These are phyloP conservation scores for Cotesia typhae DNA, from an alignment of 1,140 invertebrate genomes.

Conservation along the genomic window DNA sequence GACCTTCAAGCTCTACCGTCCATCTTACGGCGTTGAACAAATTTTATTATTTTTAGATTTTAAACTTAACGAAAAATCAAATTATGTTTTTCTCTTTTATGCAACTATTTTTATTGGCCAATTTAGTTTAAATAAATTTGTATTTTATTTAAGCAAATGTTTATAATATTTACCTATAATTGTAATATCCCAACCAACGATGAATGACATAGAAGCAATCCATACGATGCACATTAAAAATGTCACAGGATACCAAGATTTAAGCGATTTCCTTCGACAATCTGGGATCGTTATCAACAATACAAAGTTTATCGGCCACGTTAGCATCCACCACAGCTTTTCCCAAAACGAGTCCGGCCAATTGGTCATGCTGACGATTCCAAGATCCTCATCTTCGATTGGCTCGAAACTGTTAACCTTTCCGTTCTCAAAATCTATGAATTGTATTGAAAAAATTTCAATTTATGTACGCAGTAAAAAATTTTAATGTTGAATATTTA, in stretches of 20 bases:
- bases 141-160: background rate
- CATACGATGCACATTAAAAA: constrained; percentile 75
- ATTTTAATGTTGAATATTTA: too few relatives aligned
- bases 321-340: constrained; percentile 74
- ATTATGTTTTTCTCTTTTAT: too few relatives aligned
- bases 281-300: constrained; percentile 82
- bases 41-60: too few relatives aligned
- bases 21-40: too few relatives aligned
- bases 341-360: constrained; percentile 67
- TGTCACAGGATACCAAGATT: constrained; percentile 69
- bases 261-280: constrained; percentile 68
- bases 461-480: too few relatives aligned
- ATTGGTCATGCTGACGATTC: constrained; percentile 68
- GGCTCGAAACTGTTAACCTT: constrained; percentile 46
- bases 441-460: constrained; percentile 27
- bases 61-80: too few relatives aligned
- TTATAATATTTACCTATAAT: constrained; percentile 68
- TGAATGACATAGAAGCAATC: constrained; percentile 72
- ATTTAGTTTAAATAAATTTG: too few relatives aligned
- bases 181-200: constrained; percentile 79
- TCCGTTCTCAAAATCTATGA: constrained; percentile 38
- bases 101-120: too few relatives aligned
- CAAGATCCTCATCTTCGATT: constrained; percentile 54
- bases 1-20: too few relatives aligned
- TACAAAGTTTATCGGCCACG: constrained; percentile 77